Conservation (phyloP, 2,113 vertebrate species). For the Gasterosteus nipponicus region DNA sequence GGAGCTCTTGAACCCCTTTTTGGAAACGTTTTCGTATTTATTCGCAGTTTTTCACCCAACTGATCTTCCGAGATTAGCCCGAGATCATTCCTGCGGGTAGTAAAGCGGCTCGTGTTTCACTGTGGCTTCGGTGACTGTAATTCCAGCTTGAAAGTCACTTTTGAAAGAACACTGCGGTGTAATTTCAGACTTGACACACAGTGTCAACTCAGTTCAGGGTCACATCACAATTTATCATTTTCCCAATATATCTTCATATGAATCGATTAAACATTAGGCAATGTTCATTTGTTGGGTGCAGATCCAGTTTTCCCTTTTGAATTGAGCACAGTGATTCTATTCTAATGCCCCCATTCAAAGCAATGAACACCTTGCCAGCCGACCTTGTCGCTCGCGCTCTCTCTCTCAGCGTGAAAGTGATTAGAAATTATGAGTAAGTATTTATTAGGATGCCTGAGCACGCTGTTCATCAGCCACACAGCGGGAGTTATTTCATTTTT, state of each 20-base stretch:
- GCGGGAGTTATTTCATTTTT: slow-evolving; percentile 61
- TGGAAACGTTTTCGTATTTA: slow-evolving; percentile 13
- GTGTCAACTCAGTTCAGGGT: slow-evolving; percentile 17
- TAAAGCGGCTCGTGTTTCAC: slow-evolving; percentile 43
- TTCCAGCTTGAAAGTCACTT: slow-evolving; percentile 45
- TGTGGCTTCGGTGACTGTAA: slow-evolving; percentile 31
- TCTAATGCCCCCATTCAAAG: slow-evolving; percentile 40
- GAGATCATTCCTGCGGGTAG: slow-evolving; percentile 36
- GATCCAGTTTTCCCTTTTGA: slow-evolving; percentile 10
- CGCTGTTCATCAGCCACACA: slow-evolving; percentile 68
- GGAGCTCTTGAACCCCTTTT: background rate
- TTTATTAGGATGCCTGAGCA: slow-evolving; percentile 74
- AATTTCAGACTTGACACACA: slow-evolving; percentile 43
- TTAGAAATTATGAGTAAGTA: slow-evolving; percentile 59
- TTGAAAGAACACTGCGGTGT: slow-evolving; percentile 30
- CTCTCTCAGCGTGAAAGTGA: slow-evolving; percentile 48
- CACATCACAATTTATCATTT: slow-evolving; percentile 20
- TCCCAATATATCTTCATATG: slow-evolving; percentile 3
- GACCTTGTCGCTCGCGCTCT: slow-evolving; percentile 22
- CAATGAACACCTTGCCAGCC: slow-evolving; percentile 19
- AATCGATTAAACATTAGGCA: slow-evolving; percentile 30
- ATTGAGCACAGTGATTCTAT: slow-evolving; percentile 16
- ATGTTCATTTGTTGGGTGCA: slow-evolving; percentile 19
- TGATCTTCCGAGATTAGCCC: slow-evolving; percentile 21
- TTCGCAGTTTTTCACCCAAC: background rate